These are phyloP conservation scores for Stigmatopora nigra DNA, from an alignment of 2,113 vertebrate species.

Conservation along the genomic window DNA sequence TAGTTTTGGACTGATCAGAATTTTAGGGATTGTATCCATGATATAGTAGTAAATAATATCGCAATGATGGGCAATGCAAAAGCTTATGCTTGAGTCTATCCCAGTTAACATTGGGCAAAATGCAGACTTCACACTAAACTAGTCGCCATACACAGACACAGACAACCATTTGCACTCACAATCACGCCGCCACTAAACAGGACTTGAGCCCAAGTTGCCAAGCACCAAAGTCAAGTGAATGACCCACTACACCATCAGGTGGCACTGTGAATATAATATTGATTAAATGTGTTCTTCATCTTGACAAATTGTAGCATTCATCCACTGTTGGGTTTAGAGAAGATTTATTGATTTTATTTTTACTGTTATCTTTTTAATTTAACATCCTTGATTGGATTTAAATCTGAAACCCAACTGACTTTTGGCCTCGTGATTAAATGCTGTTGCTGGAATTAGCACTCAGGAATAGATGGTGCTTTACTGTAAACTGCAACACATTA, in stretches of 20 bases:
- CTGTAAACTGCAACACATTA: constrained; percentile 44
- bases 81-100: no score
- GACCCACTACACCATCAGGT: no score
- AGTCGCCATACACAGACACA: no score
- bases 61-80: no score
- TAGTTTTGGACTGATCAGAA: no score
- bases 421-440: constrained; percentile 26
- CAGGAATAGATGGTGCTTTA: constrained; percentile 37
- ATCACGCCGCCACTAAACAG: no score
- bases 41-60: no score
- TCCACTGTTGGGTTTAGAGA: constrained; percentile 11
- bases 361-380: neutral
- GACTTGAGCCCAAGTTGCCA: no score
- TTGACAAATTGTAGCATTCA: neutral
- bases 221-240: neutral
- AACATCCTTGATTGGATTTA: constrained; percentile 6
- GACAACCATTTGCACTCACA: no score
- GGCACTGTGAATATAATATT: neutral
- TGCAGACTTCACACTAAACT: no score
- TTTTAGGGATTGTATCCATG: no score
- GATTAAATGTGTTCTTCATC: neutral
- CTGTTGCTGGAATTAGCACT: constrained; percentile 40
- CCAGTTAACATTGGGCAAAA: no score
- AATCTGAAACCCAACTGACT: constrained; percentile 33
- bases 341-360: neutral